Evolutionary conservation across 2,797 vertebrate genomes (phyloP).

Genomic region (Molossus alvarezi): DNA sequence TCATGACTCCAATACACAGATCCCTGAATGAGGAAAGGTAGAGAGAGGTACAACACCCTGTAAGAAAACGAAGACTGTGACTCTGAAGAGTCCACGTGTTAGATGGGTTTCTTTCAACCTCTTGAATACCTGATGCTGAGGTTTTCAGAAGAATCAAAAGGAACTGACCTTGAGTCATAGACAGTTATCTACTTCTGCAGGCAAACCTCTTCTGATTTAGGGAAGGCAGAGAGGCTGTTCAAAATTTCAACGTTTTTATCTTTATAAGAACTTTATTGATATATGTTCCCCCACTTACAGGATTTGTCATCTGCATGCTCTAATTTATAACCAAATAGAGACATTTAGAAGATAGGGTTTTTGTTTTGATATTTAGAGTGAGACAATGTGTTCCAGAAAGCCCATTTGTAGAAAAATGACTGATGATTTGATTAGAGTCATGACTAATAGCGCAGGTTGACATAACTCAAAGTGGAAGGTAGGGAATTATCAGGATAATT

Average conservation of each 20-base stretch:
- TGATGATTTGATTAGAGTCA: conserved; percentile 76
- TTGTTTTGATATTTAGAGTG: conserved; percentile 79
- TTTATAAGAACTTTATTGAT: conserved; percentile 62
- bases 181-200: background rate
- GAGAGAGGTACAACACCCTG: background rate
- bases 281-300: conserved; percentile 56
- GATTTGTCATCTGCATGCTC: conserved; percentile 50
- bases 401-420: conserved; percentile 79
- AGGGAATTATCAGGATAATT: conserved; percentile 56
- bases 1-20: conserved; percentile 42
- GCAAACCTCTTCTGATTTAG: background rate
- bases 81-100: background rate
- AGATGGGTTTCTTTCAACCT: conserved; percentile 10
- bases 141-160: conserved; percentile 40
- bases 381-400: conserved; percentile 75
- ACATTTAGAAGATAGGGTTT: conserved; percentile 59
- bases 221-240: background rate
- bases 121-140: background rate
- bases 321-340: conserved; percentile 53
- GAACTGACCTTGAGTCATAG: conserved; percentile 28
- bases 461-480: conserved; percentile 62
- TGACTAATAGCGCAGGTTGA: conserved; percentile 69
- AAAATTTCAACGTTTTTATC: background rate
- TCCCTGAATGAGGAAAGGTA: conserved; percentile 11
- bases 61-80: conserved; percentile 9